phyloP scores from a whole-genome alignment of 2,888 invertebrate species.

The Caprella mutica region DNA sequence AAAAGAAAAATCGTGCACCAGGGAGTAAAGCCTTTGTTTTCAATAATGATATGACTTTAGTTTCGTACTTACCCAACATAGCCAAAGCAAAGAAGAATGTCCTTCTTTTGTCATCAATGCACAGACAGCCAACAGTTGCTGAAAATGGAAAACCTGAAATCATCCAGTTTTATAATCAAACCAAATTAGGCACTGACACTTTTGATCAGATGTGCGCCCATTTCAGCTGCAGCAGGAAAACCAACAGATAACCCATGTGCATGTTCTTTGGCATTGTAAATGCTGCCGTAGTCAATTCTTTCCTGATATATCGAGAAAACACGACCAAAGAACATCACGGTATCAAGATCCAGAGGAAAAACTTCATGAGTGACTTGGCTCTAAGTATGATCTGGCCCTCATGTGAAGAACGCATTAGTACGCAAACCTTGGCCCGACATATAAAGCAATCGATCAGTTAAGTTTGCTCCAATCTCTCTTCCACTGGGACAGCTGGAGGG shows the following conservation, averaged over 20 bases:
- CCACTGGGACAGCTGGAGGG: too few species aligned
- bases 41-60: slow-evolving; percentile 7
- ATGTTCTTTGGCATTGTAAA: slow-evolving; percentile 2
- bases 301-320: background rate
- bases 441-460: too few species aligned
- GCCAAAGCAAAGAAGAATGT: background rate
- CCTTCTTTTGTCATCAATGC: slow-evolving; percentile 9
- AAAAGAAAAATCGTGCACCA: background rate
- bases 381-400: background rate
- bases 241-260: background rate
- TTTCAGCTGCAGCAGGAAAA: background rate
- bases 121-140: background rate
- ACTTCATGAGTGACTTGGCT: background rate
- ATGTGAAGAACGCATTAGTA: background rate
- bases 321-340: background rate
- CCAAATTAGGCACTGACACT: background rate
- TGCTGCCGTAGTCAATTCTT: background rate
- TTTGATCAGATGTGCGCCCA: background rate
- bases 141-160: slow-evolving; percentile 6
- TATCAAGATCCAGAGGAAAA: background rate
- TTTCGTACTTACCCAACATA: background rate
- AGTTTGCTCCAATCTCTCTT: too few species aligned
- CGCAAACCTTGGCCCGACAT: too few species aligned
- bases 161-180: slow-evolving; percentile 2
- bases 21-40: slow-evolving; percentile 6